phyloP scores from a whole-genome alignment of 2,113 vertebrate genomes.

The Tetrao urogallus region DNA sequence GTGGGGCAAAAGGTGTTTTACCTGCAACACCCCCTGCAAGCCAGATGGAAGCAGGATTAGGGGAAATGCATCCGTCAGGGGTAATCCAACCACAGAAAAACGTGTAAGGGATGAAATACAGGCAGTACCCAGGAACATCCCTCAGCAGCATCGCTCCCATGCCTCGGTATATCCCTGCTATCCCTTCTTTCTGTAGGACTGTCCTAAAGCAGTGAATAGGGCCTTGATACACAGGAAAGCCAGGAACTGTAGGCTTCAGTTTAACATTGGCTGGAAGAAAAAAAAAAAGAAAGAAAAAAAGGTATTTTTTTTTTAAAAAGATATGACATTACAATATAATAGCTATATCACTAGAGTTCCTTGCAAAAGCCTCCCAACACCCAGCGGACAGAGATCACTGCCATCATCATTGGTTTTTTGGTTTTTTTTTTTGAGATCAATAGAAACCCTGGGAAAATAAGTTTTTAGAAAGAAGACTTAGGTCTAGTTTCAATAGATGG shows the following conservation, averaged over 20 bases:
- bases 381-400: background rate
- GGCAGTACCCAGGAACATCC: slow-evolving; percentile 91
- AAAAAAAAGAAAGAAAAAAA: background rate
- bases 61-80: slow-evolving; percentile 72
- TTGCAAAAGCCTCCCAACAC: background rate
- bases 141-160: slow-evolving; percentile 90
- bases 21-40: slow-evolving; percentile 94
- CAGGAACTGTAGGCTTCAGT: slow-evolving; percentile 71
- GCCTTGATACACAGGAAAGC: slow-evolving; percentile 83
- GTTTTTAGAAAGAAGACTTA: background rate
- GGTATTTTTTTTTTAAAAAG: background rate
- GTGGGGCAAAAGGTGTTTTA: slow-evolving; percentile 57
- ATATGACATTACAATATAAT: background rate
- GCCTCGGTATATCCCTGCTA: slow-evolving; percentile 90
- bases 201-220: slow-evolving; percentile 90
- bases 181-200: slow-evolving; percentile 87
- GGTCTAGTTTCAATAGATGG: background rate
- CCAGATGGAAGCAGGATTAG: slow-evolving; percentile 84
- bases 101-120: slow-evolving; percentile 93
- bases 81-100: slow-evolving; percentile 86
- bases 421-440: background rate
- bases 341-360: background rate
- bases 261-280: slow-evolving; percentile 75
- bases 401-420: too few relatives aligned
- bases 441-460: background rate